Base-by-base conservation (phyloP, 2,888 invertebrate genomes). In the Timema cristinae region DNA sequence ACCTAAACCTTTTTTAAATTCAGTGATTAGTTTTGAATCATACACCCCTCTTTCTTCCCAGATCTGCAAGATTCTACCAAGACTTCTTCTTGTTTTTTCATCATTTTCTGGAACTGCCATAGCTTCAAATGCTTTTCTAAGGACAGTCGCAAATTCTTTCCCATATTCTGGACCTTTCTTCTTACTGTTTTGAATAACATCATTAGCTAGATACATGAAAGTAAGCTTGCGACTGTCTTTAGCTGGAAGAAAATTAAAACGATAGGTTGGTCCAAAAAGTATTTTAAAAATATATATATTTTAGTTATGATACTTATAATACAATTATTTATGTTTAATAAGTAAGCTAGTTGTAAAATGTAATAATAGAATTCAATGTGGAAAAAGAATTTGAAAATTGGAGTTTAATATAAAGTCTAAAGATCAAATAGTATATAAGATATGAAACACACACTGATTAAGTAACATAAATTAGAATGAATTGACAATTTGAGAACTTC, bases 121-220 rank as follows among this genome's bases (percentile, higher is more conserved):
- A 77, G 94, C 91, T 75, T 91, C 89, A 79, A 96, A 95, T 0
- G 94, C 93, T 79, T 92, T 93, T 70, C 88, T 88, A 68, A 98
- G 82, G 10, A 93, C 89, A 71, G 87, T 85, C 8, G 90, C 92
- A 84, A 94, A 98, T 80, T 94, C 95, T 80, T 91, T 91, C 0
- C 93, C 93, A 83, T 91, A 98, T 82, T 98, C 97, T 0, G 97
- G 96, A 0, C 97, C 97, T 82, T 98, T 98, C 82, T 97, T 98
- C 82, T 95, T 94, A 81, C 97, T 95, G 80, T 98, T 99, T 82
- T 99, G 99, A 78, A 99, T 97, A 50, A 99, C 97, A 86, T 99
- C 99, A 86, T 99, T 99, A 51, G 98, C 98, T 78, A 99, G 86
- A 83, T 99, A 99, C 91, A 99, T 93, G 79, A 96, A 94, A 15